phyloP scores from a whole-genome alignment of 1,140 invertebrate genomes.

The Acromyrmex echinatior region DNA sequence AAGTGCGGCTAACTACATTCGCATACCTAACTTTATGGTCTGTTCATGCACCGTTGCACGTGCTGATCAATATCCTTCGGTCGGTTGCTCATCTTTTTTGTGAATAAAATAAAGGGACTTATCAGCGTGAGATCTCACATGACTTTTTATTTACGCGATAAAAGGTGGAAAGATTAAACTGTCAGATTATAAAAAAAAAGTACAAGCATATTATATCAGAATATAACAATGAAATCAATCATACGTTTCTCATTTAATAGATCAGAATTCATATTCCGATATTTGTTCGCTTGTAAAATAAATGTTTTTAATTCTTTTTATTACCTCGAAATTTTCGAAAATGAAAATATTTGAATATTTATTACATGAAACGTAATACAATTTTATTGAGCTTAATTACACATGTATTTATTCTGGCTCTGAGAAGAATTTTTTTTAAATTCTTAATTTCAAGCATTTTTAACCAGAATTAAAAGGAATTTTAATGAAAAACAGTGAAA shows the following conservation, averaged over 20 bases:
- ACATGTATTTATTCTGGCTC: neutral
- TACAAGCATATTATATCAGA: neutral
- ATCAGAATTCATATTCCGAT: neutral
- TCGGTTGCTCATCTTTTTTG: slow-evolving; percentile 33
- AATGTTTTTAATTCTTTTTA: neutral
- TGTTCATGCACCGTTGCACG: slow-evolving; percentile 27
- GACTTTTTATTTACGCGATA: neutral
- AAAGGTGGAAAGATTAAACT: slow-evolving; percentile 18
- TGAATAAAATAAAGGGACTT: slow-evolving; percentile 23
- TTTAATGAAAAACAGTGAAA: neutral
- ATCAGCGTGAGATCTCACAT: neutral
- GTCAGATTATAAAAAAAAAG: slow-evolving; percentile 4
- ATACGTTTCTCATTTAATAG: neutral
- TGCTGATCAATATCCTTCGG: slow-evolving; percentile 8
- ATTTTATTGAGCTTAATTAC: slow-evolving; percentile 15
- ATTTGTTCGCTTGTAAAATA: neutral
- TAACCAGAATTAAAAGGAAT: neutral
- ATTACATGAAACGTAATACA: neutral
- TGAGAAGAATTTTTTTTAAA: neutral
- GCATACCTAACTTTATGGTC: neutral
- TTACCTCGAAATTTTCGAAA: neutral
- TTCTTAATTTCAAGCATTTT: neutral
- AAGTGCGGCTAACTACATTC: slow-evolving; percentile 9
- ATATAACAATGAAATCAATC: neutral
- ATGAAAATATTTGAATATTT: slow-evolving; percentile 13